Evolutionary conservation across 2,113 vertebrate genomes (phyloP).

Genomic region (Dipodomys merriami): DNA sequence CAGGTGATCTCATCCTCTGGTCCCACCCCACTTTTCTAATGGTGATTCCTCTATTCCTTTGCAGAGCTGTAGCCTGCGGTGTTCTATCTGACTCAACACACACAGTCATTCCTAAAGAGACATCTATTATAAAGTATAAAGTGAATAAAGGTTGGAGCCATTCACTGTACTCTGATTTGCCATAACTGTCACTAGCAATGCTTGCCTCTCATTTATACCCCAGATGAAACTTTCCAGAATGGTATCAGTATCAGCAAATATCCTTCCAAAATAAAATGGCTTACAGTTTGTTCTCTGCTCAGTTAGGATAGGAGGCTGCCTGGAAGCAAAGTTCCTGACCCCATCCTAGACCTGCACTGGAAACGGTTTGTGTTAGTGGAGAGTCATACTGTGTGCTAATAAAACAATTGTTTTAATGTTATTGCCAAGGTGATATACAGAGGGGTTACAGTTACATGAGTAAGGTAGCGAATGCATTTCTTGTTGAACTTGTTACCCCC

Average conservation of each 20-base stretch:
- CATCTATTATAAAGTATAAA: slow-evolving; percentile 82
- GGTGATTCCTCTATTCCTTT: neutral
- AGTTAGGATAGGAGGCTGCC: slow-evolving; percentile 86
- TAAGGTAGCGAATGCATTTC: no score
- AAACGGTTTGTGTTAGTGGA: slow-evolving; percentile 87
- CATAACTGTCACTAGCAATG: slow-evolving; percentile 80
- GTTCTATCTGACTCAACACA: slow-evolving; percentile 71
- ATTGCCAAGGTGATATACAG: no score
- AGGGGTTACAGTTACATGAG: no score
- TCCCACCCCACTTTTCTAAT: slow-evolving; percentile 8
- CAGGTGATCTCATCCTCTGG: slow-evolving; percentile 43
- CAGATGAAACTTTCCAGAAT: slow-evolving; percentile 75
- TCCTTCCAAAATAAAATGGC: slow-evolving; percentile 70
- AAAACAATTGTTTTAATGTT: no score
- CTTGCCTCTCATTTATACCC: slow-evolving; percentile 80
- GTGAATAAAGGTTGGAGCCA: slow-evolving; percentile 81
- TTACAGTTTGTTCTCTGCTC: slow-evolving; percentile 65
- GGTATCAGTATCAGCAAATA: slow-evolving; percentile 51
- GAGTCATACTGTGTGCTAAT: slow-evolving; percentile 85
- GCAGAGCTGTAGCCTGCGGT: slow-evolving; percentile 64
- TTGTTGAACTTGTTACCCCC: no score
- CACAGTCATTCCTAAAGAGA: slow-evolving; percentile 73
- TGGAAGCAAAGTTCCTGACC: slow-evolving; percentile 86
- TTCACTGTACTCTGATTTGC: slow-evolving; percentile 78
- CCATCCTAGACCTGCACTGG: slow-evolving; percentile 84